Evolutionary conservation across 2,797 vertebrate species (phyloP).

Genomic region (Lophura swinhoii): DNA sequence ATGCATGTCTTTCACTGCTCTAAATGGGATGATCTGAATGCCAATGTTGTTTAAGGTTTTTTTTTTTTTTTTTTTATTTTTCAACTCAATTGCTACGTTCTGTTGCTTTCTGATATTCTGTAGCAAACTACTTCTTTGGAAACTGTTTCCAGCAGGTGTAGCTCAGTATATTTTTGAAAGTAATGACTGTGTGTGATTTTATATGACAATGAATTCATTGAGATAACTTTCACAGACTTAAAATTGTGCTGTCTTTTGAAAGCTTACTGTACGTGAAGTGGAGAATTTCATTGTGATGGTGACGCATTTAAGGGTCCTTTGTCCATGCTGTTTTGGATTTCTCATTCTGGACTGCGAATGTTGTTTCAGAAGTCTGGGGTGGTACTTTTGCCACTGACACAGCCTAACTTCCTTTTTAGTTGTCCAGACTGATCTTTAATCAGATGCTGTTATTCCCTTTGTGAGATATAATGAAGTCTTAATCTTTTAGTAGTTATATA

Average conservation of each 20-base stretch:
- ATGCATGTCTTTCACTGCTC: background rate
- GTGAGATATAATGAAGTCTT: too few species aligned
- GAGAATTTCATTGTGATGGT: background rate
- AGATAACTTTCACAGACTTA: background rate
- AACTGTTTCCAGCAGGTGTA: background rate
- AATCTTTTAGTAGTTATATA: background rate
- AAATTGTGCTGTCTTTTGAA: background rate
- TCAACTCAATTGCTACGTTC: background rate
- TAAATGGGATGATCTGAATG: background rate
- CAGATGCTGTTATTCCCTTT: background rate
- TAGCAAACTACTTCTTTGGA: background rate
- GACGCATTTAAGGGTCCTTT: background rate
- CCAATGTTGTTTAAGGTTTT: background rate
- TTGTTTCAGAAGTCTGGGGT: background rate
- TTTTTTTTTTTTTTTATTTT: background rate
- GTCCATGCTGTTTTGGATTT: background rate
- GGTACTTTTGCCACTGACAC: background rate
- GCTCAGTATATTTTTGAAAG: background rate
- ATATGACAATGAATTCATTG: background rate
- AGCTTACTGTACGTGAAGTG: background rate
- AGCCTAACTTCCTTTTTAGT: background rate
- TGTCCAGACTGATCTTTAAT: background rate
- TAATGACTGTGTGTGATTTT: background rate
- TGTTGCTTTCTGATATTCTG: background rate
- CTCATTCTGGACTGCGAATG: background rate